Evolutionary conservation across 2,113 vertebrate genomes (phyloP).

Genomic region (Donacobius atricapilla): DNA sequence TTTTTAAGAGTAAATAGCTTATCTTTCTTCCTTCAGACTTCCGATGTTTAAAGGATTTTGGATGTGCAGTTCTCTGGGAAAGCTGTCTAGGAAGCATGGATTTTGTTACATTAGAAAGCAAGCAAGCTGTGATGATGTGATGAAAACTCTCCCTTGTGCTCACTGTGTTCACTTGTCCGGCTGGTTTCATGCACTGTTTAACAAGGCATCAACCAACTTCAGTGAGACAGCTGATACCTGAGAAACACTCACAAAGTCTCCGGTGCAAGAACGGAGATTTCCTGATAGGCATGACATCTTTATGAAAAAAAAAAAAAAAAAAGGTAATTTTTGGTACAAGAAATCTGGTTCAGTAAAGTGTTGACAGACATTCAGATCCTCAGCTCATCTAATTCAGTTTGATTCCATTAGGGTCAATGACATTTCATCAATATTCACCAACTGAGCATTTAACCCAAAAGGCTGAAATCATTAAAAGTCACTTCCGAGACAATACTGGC

Average conservation of each 20-base stretch:
- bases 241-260: not conserved
- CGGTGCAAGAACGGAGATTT: not conserved
- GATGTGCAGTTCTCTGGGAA: not conserved
- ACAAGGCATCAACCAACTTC: not conserved
- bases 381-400: not conserved
- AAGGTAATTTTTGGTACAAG: not conserved
- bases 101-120: not conserved
- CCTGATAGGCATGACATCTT: not conserved
- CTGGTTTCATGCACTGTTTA: constrained; percentile 16
- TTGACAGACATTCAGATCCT: not conserved
- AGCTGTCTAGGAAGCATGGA: not conserved
- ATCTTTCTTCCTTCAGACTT: constrained; percentile 11
- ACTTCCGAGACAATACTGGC: not conserved
- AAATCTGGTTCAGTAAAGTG: not conserved
- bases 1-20: constrained; percentile 18
- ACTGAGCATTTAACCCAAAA: not conserved
- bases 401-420: not conserved
- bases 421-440: not conserved
- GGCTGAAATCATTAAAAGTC: not conserved
- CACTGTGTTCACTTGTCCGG: not conserved
- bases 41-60: not conserved
- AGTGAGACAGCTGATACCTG: not conserved
- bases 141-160: not conserved
- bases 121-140: not conserved
- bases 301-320: constrained; percentile 25